Evolutionary conservation across 1,140 invertebrate species (phyloP).

Genomic region (Drosophila gunungcola): DNA sequence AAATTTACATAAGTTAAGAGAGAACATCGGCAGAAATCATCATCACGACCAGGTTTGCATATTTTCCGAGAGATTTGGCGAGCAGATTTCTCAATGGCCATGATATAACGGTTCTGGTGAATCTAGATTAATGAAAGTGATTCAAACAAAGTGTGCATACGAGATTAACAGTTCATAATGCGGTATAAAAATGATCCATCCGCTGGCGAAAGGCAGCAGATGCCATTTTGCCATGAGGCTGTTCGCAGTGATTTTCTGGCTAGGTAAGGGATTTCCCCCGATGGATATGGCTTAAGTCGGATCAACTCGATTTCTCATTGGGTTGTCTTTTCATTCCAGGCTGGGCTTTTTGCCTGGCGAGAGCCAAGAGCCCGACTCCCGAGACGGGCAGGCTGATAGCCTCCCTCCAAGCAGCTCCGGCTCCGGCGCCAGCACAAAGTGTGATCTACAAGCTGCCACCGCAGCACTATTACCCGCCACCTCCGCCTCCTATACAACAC

Average conservation of each 20-base stretch:
- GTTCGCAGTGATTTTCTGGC: conserved; percentile 48
- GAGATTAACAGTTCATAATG: conserved; percentile 33
- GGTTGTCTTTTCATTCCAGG: conserved; percentile 14
- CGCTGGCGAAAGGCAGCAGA: conserved; percentile 48
- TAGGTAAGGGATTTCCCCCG: conserved; percentile 42
- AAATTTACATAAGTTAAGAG: conserved; percentile 39
- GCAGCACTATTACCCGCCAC: conserved; percentile 85
- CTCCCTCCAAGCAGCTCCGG: conserved; percentile 56
- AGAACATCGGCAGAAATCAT: conserved; percentile 37
- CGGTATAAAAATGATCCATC: conserved; percentile 63
- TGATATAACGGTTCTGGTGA: conserved; percentile 65
- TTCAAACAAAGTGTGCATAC: conserved; percentile 40
- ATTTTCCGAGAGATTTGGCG: conserved; percentile 39
- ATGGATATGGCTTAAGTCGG: background rate
- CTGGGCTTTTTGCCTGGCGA: conserved; percentile 14
- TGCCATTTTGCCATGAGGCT: conserved; percentile 51
- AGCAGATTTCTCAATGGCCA: conserved; percentile 53
- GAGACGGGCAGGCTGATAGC: conserved; percentile 85
- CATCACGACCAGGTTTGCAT: conserved; percentile 18
- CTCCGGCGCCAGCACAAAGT: conserved; percentile 82
- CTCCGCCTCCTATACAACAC: conserved; percentile 88
- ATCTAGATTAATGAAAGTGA: conserved; percentile 76
- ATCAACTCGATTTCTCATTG: background rate
- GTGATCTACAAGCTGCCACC: conserved; percentile 84
- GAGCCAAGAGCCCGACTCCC: conserved; percentile 25